A percentile compares a stretch with the other conserved stretches of the same genome.
Evolutionary conservation across 1,140 invertebrate genomes (phyloP).

Genomic region (Drosophila mayri): DNA sequence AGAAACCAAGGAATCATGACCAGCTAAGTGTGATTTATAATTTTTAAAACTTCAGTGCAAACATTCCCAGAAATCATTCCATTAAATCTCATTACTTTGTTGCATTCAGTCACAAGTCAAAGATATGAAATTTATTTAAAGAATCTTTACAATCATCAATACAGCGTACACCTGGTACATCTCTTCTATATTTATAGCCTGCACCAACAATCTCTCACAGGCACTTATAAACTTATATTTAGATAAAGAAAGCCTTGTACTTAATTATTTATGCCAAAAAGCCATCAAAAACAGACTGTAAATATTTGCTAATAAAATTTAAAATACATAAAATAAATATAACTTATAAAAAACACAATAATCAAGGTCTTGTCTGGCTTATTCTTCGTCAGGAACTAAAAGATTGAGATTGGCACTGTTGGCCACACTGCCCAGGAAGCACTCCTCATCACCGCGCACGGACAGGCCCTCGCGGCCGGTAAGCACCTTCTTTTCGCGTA

Average conservation of each 20-base stretch:
- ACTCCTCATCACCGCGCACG: conserved; percentile 90
- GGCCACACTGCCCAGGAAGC: conserved; percentile 87
- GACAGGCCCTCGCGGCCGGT: conserved; percentile 87
- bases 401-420: conserved; percentile 89
- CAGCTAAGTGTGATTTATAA: conserved; percentile 25
- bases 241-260: conserved; percentile 55
- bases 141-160: conserved; percentile 6
- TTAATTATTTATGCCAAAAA: conserved; percentile 66
- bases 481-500: conserved; percentile 88
- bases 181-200: conserved; percentile 3
- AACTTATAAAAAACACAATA: conserved; percentile 19
- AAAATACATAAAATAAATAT: conserved; percentile 18
- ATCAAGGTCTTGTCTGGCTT: neutral
- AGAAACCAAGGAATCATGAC: neutral
- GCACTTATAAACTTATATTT: conserved; percentile 40
- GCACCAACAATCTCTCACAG: conserved; percentile 31
- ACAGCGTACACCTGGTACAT: conserved; percentile 30
- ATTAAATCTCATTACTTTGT: neutral
- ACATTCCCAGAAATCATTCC: neutral
- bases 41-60: neutral
- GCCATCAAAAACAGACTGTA: conserved; percentile 63
- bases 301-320: conserved; percentile 29
- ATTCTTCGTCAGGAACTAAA: conserved; percentile 87
- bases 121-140: conserved; percentile 9
- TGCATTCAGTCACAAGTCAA: neutral